Conservation (phyloP, 2,888 invertebrate species). For the Operophtera brumata region DNA sequence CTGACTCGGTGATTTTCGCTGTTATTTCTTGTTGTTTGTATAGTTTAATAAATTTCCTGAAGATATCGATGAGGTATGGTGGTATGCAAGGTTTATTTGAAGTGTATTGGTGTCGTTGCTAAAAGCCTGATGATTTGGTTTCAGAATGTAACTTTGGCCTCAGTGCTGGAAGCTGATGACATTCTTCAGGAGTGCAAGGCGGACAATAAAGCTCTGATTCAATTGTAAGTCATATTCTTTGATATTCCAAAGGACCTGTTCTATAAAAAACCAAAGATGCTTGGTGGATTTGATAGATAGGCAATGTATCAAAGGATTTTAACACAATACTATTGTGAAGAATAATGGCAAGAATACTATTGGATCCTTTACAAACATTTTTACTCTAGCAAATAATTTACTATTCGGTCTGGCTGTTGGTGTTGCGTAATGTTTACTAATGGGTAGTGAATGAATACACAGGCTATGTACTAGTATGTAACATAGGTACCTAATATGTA, state of each 20-base stretch:
- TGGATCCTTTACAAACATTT: too few species aligned
- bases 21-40: constrained; percentile 35
- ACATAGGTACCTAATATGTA: too few species aligned
- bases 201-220: constrained; percentile 93
- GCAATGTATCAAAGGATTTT: constrained; percentile 8
- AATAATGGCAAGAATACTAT: too few species aligned
- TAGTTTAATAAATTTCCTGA: not conserved
- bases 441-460: too few species aligned
- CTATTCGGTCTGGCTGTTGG: too few species aligned
- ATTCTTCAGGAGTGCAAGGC: constrained; percentile 97
- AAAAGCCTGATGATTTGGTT: constrained; percentile 54
- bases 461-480: too few species aligned
- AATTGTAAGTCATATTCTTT: constrained; percentile 87
- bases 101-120: constrained; percentile 19
- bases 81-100: constrained; percentile 10
- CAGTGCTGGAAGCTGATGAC: constrained; percentile 96
- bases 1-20: constrained; percentile 40
- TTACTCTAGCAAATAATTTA: too few species aligned
- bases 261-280: not conserved
- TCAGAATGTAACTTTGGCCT: constrained; percentile 93
- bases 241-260: not conserved
- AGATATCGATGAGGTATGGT: constrained; percentile 3
- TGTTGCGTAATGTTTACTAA: too few species aligned
- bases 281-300: not conserved
- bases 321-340: too few species aligned